phyloP scores from a whole-genome alignment of 2,888 invertebrate species.

The Chalcis sispes region DNA sequence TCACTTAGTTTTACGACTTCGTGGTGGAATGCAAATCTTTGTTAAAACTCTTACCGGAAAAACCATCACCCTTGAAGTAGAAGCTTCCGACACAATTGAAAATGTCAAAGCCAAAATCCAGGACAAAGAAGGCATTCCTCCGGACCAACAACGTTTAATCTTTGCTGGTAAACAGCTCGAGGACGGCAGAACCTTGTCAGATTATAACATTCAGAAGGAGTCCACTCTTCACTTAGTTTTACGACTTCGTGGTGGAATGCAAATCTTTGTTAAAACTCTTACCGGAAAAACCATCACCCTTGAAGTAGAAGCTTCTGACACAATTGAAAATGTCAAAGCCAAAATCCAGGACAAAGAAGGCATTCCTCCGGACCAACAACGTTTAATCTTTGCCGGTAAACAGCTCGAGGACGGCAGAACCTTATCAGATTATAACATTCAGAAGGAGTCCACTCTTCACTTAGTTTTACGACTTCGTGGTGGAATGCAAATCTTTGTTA shows the following conservation, averaged over 20 bases:
- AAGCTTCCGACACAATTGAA: too few species aligned
- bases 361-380: too few species aligned
- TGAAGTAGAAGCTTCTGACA: too few species aligned
- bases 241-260: constrained; percentile 64
- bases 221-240: constrained; percentile 64
- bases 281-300: constrained; percentile 65
- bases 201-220: constrained; percentile 66
- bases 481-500: constrained; percentile 78
- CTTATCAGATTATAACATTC: constrained; percentile 64
- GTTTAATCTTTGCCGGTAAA: constrained; percentile 65
- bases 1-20: constrained; percentile 62
- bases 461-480: constrained; percentile 92
- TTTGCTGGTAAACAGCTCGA: constrained; percentile 65
- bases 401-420: constrained; percentile 64
- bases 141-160: constrained; percentile 65
- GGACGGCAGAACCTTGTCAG: constrained; percentile 63
- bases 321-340: constrained; percentile 62
- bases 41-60: constrained; percentile 47
- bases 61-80: too few species aligned
- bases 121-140: constrained; percentile 66
- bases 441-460: constrained; percentile 66
- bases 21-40: constrained; percentile 61
- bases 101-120: constrained; percentile 67
- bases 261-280: constrained; percentile 65
- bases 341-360: constrained; percentile 86